Conservation (phyloP, 2,113 vertebrate species). For the Semnopithecus entellus region DNA sequence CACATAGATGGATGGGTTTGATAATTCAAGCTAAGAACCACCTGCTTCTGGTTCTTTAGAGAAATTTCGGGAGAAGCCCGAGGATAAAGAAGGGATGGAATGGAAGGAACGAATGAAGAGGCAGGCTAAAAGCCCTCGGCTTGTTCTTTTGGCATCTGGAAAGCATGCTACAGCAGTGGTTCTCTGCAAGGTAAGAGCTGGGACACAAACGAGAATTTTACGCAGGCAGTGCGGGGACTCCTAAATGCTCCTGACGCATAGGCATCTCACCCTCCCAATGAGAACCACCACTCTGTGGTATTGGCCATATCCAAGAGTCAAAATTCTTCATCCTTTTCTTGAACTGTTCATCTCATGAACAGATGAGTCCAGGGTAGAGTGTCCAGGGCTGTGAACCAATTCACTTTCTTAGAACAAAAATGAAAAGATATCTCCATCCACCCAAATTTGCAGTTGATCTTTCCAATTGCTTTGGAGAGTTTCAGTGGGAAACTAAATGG, state of each 20-base stretch:
- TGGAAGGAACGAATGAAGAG: background rate
- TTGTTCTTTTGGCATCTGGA: background rate
- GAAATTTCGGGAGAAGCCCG: background rate
- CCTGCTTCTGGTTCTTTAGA: background rate
- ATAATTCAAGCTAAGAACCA: background rate
- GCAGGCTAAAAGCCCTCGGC: background rate
- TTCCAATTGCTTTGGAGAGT: background rate
- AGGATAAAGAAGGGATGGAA: background rate
- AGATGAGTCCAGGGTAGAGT: background rate
- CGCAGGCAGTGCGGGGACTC: background rate
- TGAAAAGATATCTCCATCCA: background rate
- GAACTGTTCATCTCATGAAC: background rate
- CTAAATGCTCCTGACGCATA: background rate
- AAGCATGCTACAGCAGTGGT: background rate
- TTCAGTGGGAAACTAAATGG: background rate
- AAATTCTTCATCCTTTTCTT: background rate
- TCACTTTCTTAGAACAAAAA: background rate
- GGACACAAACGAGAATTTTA: background rate
- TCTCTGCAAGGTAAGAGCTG: background rate
- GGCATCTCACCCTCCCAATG: background rate
- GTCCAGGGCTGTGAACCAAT: background rate
- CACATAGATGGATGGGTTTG: background rate
- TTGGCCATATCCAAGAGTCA: background rate
- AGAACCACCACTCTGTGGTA: background rate
- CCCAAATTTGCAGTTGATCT: background rate